Evolutionary conservation across 2,113 vertebrate genomes (phyloP), one percentile per base, ranked within the genome.

Genomic region (Pachyramphus minor): DNA sequence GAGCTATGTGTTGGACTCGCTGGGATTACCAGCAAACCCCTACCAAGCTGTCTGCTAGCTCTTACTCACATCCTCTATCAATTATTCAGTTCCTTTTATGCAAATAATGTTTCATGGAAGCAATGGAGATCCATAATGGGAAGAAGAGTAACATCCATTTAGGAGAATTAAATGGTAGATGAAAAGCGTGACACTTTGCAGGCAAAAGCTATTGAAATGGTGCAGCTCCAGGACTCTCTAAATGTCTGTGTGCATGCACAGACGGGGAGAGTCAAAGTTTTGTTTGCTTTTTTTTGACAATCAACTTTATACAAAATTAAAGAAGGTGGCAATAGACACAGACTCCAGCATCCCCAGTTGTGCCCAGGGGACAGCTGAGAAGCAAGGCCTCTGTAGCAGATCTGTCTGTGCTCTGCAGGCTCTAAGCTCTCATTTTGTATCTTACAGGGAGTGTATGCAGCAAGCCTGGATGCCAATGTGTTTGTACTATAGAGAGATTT

Each of bases 61-160:
- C 97, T 96, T 97, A 97, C 95, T 98, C 98, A 97, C 78, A 77
- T 63, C 95, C 91, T 83, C 85, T 30, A 98, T 98, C 97, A 98
- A 98, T 98, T 97, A 98, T 98, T 98, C 97, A 98, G 88, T 85
- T 94, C 97, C 97, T 98, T 97, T 98, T 98, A 98, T 98, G 96
- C 97, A 98, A 98, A 98, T 98, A 97, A 93, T 55, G 97, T 97
- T 98, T 98, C 94, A 89, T n/a, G 86, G 97, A 97, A 97, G 69
- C 74, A 52, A 68, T 49, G 63, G 81, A 92, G 92, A 75, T 88
- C 86, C 72, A 62, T 95, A 98, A 97, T 93, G 95, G 89, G 59
- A 79, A 64, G 95, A 89, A 84, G 71, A 95, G 79, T 91, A 96
- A 89, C 83, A 94, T 92, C 93, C 95, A 95, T 97, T 97, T 97